Conservation (phyloP, 2,797 vertebrate species). For the Balearica regulorum region DNA sequence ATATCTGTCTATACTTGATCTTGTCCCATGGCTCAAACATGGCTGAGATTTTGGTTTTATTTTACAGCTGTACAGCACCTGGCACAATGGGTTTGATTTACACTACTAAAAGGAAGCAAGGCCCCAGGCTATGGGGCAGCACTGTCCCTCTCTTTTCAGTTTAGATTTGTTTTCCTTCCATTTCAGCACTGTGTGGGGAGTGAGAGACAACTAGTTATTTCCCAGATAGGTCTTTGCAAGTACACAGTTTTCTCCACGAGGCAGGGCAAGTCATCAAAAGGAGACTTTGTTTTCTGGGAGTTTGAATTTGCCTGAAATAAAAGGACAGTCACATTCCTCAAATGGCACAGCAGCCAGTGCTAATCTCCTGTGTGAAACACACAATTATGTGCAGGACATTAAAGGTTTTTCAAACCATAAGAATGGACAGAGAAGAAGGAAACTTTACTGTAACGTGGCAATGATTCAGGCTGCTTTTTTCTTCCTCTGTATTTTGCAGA, state of each 20-base stretch:
- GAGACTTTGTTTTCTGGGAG: not conserved
- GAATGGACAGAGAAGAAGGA: not conserved
- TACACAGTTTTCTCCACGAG: not conserved
- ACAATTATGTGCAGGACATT: not conserved
- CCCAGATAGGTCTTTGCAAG: not conserved
- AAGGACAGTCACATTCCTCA: not conserved
- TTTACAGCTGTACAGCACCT: not conserved
- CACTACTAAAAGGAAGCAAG: not conserved
- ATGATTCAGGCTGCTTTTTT: not conserved
- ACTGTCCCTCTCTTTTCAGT: not conserved
- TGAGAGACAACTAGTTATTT: not conserved
- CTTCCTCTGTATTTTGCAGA: not conserved
- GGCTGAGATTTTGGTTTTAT: not conserved
- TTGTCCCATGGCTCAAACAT: not conserved
- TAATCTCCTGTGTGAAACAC: constrained; percentile 21
- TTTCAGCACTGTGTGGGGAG: not conserved
- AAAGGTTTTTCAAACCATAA: not conserved
- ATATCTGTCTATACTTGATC: not conserved
- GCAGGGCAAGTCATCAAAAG: not conserved
- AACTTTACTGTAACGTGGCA: not conserved
- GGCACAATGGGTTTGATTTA: not conserved
- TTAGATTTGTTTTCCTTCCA: not conserved
- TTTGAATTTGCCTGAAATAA: constrained; percentile 5
- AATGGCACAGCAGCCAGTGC: not conserved
- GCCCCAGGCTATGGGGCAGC: not conserved